A percentile compares a stretch with the other conserved stretches of the same genome.
Evolutionary conservation across 2,113 vertebrate genomes (phyloP).

Genomic region (Cheirogaleus medius): DNA sequence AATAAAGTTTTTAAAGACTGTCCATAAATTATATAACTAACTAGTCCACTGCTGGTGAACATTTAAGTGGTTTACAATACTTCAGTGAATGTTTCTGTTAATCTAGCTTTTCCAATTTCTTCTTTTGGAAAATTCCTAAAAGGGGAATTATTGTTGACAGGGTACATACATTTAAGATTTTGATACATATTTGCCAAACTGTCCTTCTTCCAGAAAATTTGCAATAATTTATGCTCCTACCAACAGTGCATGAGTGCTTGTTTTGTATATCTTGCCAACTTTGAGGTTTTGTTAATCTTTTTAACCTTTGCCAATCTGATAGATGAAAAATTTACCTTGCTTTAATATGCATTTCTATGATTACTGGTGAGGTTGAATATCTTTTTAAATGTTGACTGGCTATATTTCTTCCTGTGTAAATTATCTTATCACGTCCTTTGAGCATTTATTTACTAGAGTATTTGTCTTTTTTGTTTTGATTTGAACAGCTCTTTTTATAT

Average conservation of each 20-base stretch:
- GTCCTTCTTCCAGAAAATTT: not conserved
- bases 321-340: not conserved
- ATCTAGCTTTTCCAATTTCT: not conserved
- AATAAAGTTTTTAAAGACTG: not conserved
- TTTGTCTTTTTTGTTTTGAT: slow-evolving; percentile 20
- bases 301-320: slow-evolving; percentile 45
- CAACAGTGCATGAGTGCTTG: not conserved
- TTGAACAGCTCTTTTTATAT: slow-evolving; percentile 33
- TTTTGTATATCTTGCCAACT: slow-evolving; percentile 36
- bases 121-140: slow-evolving; percentile 33
- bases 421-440: not conserved
- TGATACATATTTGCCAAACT: not conserved
- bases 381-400: slow-evolving; percentile 22
- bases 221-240: not conserved
- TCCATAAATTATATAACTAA: not conserved
- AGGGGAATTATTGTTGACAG: not conserved
- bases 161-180: not conserved
- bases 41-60: not conserved
- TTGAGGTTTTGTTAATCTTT: slow-evolving; percentile 39
- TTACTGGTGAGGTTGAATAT: not conserved
- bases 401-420: slow-evolving; percentile 37
- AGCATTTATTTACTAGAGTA: not conserved
- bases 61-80: slow-evolving; percentile 2
- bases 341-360: slow-evolving; percentile 46
- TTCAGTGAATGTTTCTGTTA: not conserved